Conservation (phyloP, 2,113 vertebrate genomes). For the Passer montanus region DNA sequence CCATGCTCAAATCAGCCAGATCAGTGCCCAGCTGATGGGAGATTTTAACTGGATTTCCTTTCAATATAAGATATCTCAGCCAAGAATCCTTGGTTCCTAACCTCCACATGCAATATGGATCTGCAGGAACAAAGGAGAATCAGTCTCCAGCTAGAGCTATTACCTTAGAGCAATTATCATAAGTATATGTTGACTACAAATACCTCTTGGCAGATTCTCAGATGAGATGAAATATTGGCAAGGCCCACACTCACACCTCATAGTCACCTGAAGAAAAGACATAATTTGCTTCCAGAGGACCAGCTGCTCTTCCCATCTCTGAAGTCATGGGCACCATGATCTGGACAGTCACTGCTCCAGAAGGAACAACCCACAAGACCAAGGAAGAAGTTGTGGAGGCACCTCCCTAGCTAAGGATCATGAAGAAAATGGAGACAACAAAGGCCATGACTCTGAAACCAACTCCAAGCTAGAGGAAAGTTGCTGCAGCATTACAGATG, state of each 20-base stretch:
- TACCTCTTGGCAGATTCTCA: neutral
- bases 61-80: neutral
- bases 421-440: neutral
- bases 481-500: neutral
- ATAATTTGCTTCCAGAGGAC: neutral
- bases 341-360: rapidly evolving
- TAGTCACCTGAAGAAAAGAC: neutral
- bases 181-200: neutral
- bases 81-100: neutral
- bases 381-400: neutral
- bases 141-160: neutral
- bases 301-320: neutral
- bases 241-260: neutral
- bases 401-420: neutral
- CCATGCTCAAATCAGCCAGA: neutral
- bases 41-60: neutral
- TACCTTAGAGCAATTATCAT: neutral
- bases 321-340: neutral
- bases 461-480: neutral
- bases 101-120: neutral
- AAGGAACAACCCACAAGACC: rapidly evolving
- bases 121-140: neutral
- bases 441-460: neutral
- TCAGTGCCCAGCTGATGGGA: neutral
- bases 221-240: neutral